Evolutionary conservation across 2,113 vertebrate species (phyloP).

Genomic region (Leptosomus discolor): DNA sequence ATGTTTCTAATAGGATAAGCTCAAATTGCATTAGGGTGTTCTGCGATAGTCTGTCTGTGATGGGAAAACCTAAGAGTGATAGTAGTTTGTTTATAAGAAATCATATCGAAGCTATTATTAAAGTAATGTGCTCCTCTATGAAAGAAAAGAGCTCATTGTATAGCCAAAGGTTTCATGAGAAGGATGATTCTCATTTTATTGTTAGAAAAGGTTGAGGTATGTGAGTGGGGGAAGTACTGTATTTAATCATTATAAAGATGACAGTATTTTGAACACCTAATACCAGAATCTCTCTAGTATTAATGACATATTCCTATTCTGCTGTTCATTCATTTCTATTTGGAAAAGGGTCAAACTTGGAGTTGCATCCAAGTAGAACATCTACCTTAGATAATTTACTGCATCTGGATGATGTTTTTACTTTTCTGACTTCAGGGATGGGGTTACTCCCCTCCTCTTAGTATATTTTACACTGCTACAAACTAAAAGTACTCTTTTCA

Average conservation of each 20-base stretch:
- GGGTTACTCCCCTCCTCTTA: not conserved
- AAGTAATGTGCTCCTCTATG: not conserved
- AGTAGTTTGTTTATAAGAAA: not conserved
- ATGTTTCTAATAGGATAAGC: not conserved
- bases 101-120: not conserved
- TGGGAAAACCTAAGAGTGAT: not conserved
- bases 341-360: not conserved
- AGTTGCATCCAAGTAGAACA: not conserved
- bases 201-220: not conserved
- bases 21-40: not conserved
- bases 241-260: not conserved
- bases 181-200: not conserved
- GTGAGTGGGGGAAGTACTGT: not conserved
- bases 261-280: not conserved
- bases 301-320: not conserved
- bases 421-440: not conserved
- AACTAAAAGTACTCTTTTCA: not conserved
- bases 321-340: not conserved
- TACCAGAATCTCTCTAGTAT: not conserved
- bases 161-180: not conserved
- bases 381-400: not conserved
- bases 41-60: not conserved
- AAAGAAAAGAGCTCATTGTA: not conserved
- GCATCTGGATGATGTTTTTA: not conserved
- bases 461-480: not conserved